Base-by-base conservation (phyloP, 2,797 vertebrate species). In the Phrynocephalus forsythii region DNA sequence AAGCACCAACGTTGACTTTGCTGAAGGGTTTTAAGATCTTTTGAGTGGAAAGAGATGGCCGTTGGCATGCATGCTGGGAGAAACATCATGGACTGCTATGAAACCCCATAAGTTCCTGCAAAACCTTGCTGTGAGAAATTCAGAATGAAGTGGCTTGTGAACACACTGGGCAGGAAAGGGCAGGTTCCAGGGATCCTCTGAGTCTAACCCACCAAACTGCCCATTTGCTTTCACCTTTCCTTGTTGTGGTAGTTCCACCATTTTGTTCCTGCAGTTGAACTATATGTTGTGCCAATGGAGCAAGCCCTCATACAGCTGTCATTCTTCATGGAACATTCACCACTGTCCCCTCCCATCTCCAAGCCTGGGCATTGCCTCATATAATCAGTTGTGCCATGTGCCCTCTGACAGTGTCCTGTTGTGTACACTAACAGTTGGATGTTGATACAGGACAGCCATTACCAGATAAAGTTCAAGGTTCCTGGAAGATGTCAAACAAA, bases 21-120 rank as follows among this genome's bases (percentile, higher is more conserved):
- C 95, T 99, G 88, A 99, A 98, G 91, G 98, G 98, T 22, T 98
- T 99, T 93, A 99, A 98, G 95, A 99, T 99, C 92, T 99, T 99
- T 44, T 44, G 44, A 75, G 38, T 33, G 73, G 22, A 20, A 76
- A 76, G 15, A 48, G 30, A 1, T 16, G 33, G 71, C 30, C 18
- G 20, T 18, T 18, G 0, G 60, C 60, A 15, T 15, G 15, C 60
- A 15, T 63, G 18, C 13, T 63, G 18, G 18, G 60, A 63, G 60
- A 63, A 63, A 63, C 18, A 16, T 18, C 15, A 18, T 20, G 60
- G 60, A 56, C 52, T 56, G 52, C 52, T 10, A 56, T 13, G 52
- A 56, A 56, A 56, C 52, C 13, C 52, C 52, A 56, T 56, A 13
- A 13, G 52, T 13, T 50, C n/a, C 15, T 24, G 48, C 50, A 38